Base-by-base conservation (phyloP, 2,113 vertebrate species). In the Hydrolagus affinis region DNA sequence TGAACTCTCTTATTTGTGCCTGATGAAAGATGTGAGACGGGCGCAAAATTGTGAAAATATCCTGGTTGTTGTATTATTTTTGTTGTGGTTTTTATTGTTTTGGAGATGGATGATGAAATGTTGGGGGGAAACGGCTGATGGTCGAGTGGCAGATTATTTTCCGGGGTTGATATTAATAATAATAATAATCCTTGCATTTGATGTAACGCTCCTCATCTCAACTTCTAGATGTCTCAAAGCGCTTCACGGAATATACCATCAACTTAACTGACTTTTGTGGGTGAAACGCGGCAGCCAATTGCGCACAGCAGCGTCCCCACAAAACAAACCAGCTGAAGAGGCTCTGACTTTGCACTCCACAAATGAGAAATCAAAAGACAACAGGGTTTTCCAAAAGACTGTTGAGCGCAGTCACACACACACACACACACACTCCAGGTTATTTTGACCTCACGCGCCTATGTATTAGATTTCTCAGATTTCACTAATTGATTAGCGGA, bases 401-500 rank as follows among this genome's bases (percentile, higher is more conserved):
- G 62, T 64, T 66, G 78, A 32, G 19, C 66, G 78, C 60, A 83
- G 28, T 62, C 62, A 30, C 78, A n/a, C n/a, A n/a, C n/a, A n/a
- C n/a, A n/a, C n/a, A n/a, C n/a, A n/a, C n/a, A n/a, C n/a, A 83
- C 62, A 66, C 78, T 83, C 66, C 32, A 28, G 66, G 78, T 62
- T 68, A 15, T 8, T 23, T 30, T 83, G 78, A 83, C 78, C 78
- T 66, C 8, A 10, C 62, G 6, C 64, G n/a, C 25, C 78, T 66
- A 66, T 32, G 60, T 83, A 66, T 14, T 88, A 80, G 88, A 85
- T 86, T 32, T 86, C 89, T 91, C 91, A 91, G 92, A 91, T 94
- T 94, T 91, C 91, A 85, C 91, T 91, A 90, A 94, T 91, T 91
- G 93, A 95, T 95, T 93, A 94, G 92, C 91, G 93, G 92, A 93